These are phyloP conservation scores for Akabosia matsudoensis DNA, from an alignment of 1,140 invertebrate species.

Conservation along the genomic window DNA sequence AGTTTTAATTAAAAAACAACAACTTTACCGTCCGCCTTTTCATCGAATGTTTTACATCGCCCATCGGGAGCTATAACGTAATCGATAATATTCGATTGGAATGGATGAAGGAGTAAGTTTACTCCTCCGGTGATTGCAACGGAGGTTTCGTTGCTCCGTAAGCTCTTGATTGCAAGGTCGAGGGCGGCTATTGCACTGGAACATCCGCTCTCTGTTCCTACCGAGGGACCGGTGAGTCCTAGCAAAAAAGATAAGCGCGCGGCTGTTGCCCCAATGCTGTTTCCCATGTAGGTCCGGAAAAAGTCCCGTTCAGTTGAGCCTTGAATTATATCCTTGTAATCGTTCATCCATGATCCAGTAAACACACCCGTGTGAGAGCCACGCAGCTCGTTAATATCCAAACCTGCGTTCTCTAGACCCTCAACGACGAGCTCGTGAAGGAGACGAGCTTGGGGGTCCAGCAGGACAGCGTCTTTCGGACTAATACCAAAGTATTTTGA, in stretches of 20 bases:
- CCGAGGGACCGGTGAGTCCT: background rate
- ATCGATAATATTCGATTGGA: background rate
- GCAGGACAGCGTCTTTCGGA: conserved; percentile 57
- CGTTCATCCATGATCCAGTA: conserved; percentile 21
- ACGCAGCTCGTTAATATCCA: conserved; percentile 15
- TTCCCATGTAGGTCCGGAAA: conserved; percentile 12
- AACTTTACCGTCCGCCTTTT: background rate
- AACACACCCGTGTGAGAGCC: conserved; percentile 31
- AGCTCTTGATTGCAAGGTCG: background rate
- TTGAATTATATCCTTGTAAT: background rate
- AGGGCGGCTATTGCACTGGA: background rate
- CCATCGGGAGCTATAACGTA: background rate
- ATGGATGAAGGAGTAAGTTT: conserved; percentile 10
- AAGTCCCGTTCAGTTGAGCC: background rate
- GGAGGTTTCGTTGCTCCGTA: background rate
- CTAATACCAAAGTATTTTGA: conserved; percentile 57
- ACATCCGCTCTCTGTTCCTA: background rate
- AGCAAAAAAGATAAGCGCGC: background rate
- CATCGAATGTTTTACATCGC: background rate
- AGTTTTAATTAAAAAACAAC: too few species aligned
- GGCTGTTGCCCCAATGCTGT: background rate
- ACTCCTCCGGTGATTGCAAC: background rate
- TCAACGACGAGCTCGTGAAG: conserved; percentile 62
- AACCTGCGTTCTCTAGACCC: conserved; percentile 56
- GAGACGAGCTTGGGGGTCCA: conserved; percentile 63